Evolutionary conservation across 2,888 invertebrate genomes (phyloP).

Genomic region (Leucania comma): DNA sequence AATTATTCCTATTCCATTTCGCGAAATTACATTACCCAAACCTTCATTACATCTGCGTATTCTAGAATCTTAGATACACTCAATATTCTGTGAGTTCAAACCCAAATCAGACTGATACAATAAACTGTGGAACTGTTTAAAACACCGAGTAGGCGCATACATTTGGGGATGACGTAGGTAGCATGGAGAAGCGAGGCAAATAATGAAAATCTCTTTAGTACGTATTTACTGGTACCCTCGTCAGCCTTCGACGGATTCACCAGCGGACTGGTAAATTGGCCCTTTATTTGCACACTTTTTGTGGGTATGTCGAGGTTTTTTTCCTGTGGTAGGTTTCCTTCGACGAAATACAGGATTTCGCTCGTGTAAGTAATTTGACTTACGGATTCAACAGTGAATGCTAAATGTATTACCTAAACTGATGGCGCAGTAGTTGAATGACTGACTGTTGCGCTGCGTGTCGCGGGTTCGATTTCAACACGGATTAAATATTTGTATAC

Average conservation of each 20-base stretch:
- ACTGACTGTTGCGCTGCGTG: too few species aligned
- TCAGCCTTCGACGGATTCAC: conserved; percentile 56
- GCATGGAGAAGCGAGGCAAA: conserved; percentile 42
- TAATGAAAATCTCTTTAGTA: conserved; percentile 64
- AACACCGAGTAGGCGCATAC: conserved; percentile 42
- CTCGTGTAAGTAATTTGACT: conserved; percentile 35
- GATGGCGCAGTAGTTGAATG: too few species aligned
- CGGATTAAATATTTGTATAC: too few species aligned
- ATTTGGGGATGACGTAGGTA: conserved; percentile 50
- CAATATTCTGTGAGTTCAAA: conserved; percentile 32
- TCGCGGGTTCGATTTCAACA: too few species aligned
- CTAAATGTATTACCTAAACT: not conserved
- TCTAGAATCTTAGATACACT: not conserved
- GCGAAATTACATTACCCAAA: conserved; percentile 24
- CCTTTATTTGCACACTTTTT: conserved; percentile 59
- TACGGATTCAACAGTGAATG: not conserved
- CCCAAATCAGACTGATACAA: conserved; percentile 49
- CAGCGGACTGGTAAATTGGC: conserved; percentile 61
- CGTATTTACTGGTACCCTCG: conserved; percentile 60
- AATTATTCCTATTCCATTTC: not conserved
- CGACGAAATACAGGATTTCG: conserved; percentile 13
- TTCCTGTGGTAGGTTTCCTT: conserved; percentile 4
- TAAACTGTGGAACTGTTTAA: conserved; percentile 35
- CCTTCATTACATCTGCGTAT: conserved; percentile 18
- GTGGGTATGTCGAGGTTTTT: conserved; percentile 41